Evolutionary conservation across 2,888 invertebrate species (phyloP), one percentile per base, ranked within the genome.

Genomic region (Esperia sulphurella): DNA sequence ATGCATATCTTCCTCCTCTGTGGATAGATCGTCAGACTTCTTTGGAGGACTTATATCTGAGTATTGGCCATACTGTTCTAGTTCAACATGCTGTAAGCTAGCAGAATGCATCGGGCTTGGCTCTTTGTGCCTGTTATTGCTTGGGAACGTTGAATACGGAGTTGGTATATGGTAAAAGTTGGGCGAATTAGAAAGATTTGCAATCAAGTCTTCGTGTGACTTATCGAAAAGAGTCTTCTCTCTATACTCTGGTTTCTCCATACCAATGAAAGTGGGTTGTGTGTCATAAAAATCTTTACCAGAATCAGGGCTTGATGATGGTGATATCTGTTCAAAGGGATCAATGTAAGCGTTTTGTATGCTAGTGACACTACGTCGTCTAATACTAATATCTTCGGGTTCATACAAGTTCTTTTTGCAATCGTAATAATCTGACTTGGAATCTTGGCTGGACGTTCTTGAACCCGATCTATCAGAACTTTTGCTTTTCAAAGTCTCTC

Each of bases 351-450:
- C 78, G 49, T 82, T 85, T 54, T 83, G 87, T 48, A 79, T 75
- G 51, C 82, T 80, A 9, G 80, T 70, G 8, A 73, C 65, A 58
- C 84, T 85, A 44, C 82, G 83, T 12, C 83, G 74, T 50, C 79
- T 63, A 39, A 75, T 59, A 46, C 64, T 68, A 7, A 78, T 66
- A 35, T 87, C 85, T 35, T 83, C 83, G 12, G 76, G 74, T 41
- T 90, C 90, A 50, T 87, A 89, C 41, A 83, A 63, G 57, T 79
- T 83, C 65, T 86, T 90, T 77, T 93, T 93, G 21, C 92, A 91
- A 59, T 94, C 94, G 62, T 92, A 93, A 66, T 93, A 92, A 72
- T 94, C 94, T 39, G 93, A 93, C 65, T 92, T 93, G n/a, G 93
- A 94, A 68, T 94, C 94, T 59, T 93, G 91, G 65, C 94, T 94